phyloP scores from a whole-genome alignment of 1,140 invertebrate species.

The Drosophila varians region DNA sequence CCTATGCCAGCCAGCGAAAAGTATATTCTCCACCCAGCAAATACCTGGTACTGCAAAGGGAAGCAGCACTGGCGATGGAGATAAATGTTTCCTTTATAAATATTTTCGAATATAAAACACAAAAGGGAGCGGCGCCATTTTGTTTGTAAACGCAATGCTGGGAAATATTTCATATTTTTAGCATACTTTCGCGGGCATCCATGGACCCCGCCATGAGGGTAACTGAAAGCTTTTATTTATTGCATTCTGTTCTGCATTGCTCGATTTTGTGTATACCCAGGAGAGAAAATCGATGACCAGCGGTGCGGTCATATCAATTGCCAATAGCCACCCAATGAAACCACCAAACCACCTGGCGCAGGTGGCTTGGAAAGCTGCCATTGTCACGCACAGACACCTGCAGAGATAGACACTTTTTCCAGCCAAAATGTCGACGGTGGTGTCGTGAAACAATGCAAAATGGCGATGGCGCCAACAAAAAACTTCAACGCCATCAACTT shows the following conservation, averaged over 20 bases:
- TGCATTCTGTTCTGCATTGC: conserved; percentile 19
- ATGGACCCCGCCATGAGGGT: not conserved
- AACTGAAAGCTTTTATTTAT: conserved; percentile 1
- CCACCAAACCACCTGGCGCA: conserved; percentile 7
- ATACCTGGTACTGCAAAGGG: not conserved
- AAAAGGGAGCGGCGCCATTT: too few relatives aligned
- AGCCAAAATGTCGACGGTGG: conserved; percentile 29
- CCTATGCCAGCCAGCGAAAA: not conserved
- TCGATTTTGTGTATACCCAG: not conserved
- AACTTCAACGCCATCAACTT: conserved; percentile 9
- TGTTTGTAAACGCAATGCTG: not conserved
- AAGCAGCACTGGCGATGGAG: not conserved
- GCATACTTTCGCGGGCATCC: conserved; percentile 24
- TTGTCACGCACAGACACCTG: conserved; percentile 3
- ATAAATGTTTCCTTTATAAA: not conserved
- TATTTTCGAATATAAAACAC: not conserved
- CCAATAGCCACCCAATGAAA: conserved; percentile 25
- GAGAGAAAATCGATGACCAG: conserved; percentile 26
- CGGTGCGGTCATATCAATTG: conserved; percentile 23
- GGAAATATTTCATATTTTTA: not conserved
- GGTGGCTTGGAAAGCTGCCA: conserved; percentile 38
- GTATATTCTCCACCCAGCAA: not conserved
- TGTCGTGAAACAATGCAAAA: conserved; percentile 78
- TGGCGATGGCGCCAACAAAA: conserved; percentile 55
- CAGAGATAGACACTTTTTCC: not conserved